Evolutionary conservation across 2,113 vertebrate genomes (phyloP).

Genomic region (Gila orcuttii): DNA sequence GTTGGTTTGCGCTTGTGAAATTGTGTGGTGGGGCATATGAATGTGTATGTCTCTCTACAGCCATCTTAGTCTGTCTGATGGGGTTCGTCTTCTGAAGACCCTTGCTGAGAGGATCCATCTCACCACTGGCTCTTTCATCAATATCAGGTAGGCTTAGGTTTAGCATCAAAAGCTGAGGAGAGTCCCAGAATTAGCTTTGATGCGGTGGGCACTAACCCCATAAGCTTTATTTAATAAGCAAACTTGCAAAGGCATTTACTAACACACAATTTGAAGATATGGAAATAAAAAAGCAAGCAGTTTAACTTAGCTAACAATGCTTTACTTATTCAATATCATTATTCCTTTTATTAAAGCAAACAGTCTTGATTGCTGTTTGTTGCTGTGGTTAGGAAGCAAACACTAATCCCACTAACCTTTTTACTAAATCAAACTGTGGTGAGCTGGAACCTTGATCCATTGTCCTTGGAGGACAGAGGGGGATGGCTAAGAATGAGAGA

Average conservation of each 20-base stretch:
- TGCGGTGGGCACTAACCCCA: background rate
- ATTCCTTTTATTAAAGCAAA: background rate
- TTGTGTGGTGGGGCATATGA: slow-evolving; percentile 37
- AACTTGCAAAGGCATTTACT: background rate
- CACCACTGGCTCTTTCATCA: slow-evolving; percentile 83
- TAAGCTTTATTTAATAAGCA: background rate
- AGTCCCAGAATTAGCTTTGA: slow-evolving; percentile 3
- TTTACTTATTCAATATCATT: background rate
- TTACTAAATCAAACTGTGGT: slow-evolving; percentile 46
- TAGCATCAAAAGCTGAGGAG: background rate
- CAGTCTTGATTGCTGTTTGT: background rate
- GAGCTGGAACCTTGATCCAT: slow-evolving; percentile 46
- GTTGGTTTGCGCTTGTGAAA: slow-evolving; percentile 39
- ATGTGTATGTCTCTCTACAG: slow-evolving; percentile 70
- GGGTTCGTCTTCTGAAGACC: slow-evolving; percentile 81
- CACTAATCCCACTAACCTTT: slow-evolving; percentile 13
- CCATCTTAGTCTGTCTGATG: slow-evolving; percentile 82
- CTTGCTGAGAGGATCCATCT: slow-evolving; percentile 84
- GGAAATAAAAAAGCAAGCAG: background rate
- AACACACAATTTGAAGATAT: background rate
- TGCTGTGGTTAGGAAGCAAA: slow-evolving; percentile 20
- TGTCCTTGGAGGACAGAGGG: slow-evolving; percentile 19
- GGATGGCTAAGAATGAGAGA: slow-evolving; percentile 19
- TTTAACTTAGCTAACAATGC: slow-evolving; percentile 6
- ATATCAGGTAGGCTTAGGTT: slow-evolving; percentile 82